Evolutionary conservation across 2,888 invertebrate species (phyloP).

Genomic region (Tridacna gigas): DNA sequence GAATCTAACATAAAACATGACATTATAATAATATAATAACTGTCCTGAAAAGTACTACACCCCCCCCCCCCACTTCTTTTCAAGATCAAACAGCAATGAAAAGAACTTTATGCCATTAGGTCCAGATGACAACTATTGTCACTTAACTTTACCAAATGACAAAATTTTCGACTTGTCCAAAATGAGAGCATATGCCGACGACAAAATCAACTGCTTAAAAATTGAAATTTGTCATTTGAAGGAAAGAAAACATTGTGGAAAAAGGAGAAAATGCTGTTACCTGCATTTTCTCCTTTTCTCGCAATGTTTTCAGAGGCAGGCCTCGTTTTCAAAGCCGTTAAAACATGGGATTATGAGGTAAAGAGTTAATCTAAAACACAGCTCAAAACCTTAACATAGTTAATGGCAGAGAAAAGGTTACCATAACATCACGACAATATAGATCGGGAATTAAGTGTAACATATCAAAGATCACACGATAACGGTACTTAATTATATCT

Average conservation of each 20-base stretch:
- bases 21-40: no score
- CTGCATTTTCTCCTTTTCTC: constrained; percentile 8
- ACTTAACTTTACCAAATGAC: no score
- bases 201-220: no score
- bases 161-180: no score
- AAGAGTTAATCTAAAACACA: background rate
- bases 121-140: no score
- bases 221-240: no score
- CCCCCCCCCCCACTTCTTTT: no score
- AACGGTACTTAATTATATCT: background rate
- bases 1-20: no score
- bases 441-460: constrained; percentile 18
- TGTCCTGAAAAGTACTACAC: no score
- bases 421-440: background rate
- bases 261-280: constrained; percentile 8
- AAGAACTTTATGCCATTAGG: no score
- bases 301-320: constrained; percentile 3
- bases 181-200: no score
- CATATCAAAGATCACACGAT: constrained; percentile 17
- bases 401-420: background rate
- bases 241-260: background rate
- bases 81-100: no score
- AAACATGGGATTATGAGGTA: background rate
- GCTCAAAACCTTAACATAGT: background rate
- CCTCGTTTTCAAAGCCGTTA: background rate